These are phyloP conservation scores for Pao palembangensis DNA, from an alignment of 2,113 vertebrate genomes.

Conservation along the genomic window DNA sequence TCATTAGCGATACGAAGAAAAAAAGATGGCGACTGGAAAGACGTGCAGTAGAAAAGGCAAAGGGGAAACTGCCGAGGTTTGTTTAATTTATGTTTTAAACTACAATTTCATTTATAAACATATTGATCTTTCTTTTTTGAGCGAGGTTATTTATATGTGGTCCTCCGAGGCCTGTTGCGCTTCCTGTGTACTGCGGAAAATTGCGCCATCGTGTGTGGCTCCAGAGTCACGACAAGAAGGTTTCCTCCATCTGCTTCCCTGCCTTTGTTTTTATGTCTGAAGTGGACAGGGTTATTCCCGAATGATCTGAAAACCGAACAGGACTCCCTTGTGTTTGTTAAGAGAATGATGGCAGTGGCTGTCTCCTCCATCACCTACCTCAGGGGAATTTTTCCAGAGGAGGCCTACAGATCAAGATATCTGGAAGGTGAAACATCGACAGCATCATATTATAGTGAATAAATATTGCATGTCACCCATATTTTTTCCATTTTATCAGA, in stretches of 20 bases:
- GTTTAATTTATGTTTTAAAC: neutral
- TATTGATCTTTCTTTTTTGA: too few relatives aligned
- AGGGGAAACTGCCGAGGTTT: constrained; percentile 55
- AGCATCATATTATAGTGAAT: too few relatives aligned
- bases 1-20: neutral
- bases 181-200: neutral
- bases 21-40: constrained; percentile 43
- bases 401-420: constrained; percentile 89
- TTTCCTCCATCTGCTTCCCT: constrained; percentile 1
- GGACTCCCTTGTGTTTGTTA: constrained; percentile 86
- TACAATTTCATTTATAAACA: neutral
- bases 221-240: neutral
- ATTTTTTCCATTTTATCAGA: constrained; percentile 66
- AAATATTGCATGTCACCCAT: neutral
- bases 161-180: too few relatives aligned
- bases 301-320: constrained; percentile 77
- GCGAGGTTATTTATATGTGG: too few relatives aligned
- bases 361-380: constrained; percentile 94
- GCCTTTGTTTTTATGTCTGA: neutral
- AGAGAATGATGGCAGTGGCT: constrained; percentile 87
- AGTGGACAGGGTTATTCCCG: constrained; percentile 67
- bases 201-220: constrained; percentile 29
- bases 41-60: constrained; percentile 36
- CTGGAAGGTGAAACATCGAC: constrained; percentile 80
- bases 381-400: constrained; percentile 92